phyloP scores from a whole-genome alignment of 1,140 invertebrate genomes.

The Drosophila busckii region DNA sequence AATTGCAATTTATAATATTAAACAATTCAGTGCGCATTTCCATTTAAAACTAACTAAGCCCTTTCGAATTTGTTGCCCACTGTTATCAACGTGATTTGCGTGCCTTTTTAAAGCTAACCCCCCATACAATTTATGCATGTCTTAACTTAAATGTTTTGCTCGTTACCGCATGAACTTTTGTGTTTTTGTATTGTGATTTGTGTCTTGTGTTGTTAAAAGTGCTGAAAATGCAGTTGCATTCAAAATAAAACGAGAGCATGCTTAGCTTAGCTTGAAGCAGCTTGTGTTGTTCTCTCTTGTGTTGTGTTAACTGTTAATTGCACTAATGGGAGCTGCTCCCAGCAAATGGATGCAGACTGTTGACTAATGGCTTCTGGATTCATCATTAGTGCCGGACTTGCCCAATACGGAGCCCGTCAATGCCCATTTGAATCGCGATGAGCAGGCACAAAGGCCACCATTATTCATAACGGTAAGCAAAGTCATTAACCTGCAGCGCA shows the following conservation, averaged over 20 bases:
- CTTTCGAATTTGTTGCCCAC: too few species aligned
- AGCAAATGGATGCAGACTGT: slow-evolving; percentile 44
- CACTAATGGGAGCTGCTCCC: slow-evolving; percentile 58
- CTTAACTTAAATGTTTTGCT: slow-evolving; percentile 4
- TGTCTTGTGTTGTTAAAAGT: slow-evolving; percentile 30
- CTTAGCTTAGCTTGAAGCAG: too few species aligned
- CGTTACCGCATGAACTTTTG: slow-evolving; percentile 5
- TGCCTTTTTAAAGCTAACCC: slow-evolving; percentile 29
- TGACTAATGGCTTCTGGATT: slow-evolving; percentile 55
- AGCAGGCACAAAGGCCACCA: slow-evolving; percentile 82
- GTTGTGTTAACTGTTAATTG: slow-evolving; percentile 47
- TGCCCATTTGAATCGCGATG: slow-evolving; percentile 75
- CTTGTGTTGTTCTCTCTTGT: slow-evolving; percentile 16
- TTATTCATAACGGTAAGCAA: slow-evolving; percentile 84
- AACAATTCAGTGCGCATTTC: too few species aligned
- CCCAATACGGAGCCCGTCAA: slow-evolving; percentile 77
- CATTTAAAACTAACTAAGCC: too few species aligned
- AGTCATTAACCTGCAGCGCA: slow-evolving; percentile 48
- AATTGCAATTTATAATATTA: too few species aligned
- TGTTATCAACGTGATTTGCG: too few species aligned
- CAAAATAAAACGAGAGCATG: slow-evolving; percentile 1
- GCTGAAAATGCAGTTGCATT: neutral
- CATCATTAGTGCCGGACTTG: slow-evolving; percentile 62
- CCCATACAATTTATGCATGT: slow-evolving; percentile 12
- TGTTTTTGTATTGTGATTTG: slow-evolving; percentile 1